Evolutionary conservation across 2,888 invertebrate genomes (phyloP), one percentile per base, ranked within the genome.

Genomic region (Erebia aethiops): DNA sequence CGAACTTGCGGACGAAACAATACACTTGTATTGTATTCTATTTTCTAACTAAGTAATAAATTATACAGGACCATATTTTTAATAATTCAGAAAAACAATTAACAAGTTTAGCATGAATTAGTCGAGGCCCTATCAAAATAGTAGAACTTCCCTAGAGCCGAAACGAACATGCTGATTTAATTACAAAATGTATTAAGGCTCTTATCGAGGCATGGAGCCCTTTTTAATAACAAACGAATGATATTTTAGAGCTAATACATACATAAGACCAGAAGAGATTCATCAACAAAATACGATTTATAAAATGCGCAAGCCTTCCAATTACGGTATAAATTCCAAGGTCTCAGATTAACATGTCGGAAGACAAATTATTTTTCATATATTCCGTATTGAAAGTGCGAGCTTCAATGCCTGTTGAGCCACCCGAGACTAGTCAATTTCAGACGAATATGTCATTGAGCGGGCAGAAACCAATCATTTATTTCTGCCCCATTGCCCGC

Each of bases 131-230:
- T 43, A 65, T 70, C 58, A 54, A 65, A 65, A 70, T 65, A 66
- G 60, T 41, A 51, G 11, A 49, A 70, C 35, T 43, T 16, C 46
- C 56, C 67, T 35, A 46, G 54, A 64, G 64, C 41, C 21, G 61
- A 56, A 61, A 66, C 70, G 60, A 43, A 54, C 35, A 62, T 54
- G 61, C 54, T 71, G 62, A 68, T 71, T 71, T 71, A 71, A 71
- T 68, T 68, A 71, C 68, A 64, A 71, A 71, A 71, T 71, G n/a
- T 71, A 71, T 68, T 68, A 64, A 64, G 64, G 60, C 63, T 49
- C 60, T 62, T 64, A 67, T 68, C 60, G 71, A 71, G 43, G 68
- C 61, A 54, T 54, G 54, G 61, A 68, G 16, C 68, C 21, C 16
- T 49, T 70, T 68, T 60, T 60, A 68, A 68, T 71, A 71, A 71